Percentiles rank a stretch among this genome's conserved stretches.
Evolutionary conservation across 2,888 invertebrate genomes (phyloP).

Genomic region (Melanotus villosus): DNA sequence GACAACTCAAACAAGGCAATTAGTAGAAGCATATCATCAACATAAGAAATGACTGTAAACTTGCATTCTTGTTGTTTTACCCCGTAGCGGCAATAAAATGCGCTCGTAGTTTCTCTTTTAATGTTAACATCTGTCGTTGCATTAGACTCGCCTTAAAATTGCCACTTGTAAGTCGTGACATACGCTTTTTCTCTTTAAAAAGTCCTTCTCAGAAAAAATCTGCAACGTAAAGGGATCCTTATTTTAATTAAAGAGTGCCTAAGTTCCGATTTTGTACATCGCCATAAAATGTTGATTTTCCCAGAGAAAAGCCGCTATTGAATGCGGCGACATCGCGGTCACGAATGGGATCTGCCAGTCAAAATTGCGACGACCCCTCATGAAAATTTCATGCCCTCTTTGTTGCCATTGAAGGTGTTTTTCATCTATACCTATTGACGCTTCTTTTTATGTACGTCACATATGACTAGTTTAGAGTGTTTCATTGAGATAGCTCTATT

Average conservation of each 20-base stretch:
- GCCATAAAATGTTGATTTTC: conserved; percentile 33
- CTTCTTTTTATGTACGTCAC: conserved; percentile 36
- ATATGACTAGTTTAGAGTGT: conserved; percentile 20
- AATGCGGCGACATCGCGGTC: conserved; percentile 38
- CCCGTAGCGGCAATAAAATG: conserved; percentile 12
- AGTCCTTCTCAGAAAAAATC: background rate
- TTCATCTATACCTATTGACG: conserved; percentile 42
- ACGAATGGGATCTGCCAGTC: conserved; percentile 43
- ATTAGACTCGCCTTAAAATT: conserved; percentile 22
- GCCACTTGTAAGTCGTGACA: conserved; percentile 8
- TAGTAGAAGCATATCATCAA: conserved; percentile 15
- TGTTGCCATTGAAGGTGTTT: conserved; percentile 41
- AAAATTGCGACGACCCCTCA: conserved; percentile 44
- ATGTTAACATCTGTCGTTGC: conserved; percentile 11
- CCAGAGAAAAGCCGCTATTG: conserved; percentile 34
- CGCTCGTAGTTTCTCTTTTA: conserved; percentile 1
- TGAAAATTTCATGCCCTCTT: conserved; percentile 46
- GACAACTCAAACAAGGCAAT: conserved; percentile 1
- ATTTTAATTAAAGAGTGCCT: conserved; percentile 36
- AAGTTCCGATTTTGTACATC: conserved; percentile 8
- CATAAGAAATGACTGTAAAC: conserved; percentile 26
- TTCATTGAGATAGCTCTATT: conserved; percentile 15
- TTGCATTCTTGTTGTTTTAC: background rate
- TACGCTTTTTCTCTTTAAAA: background rate
- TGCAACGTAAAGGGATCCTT: conserved; percentile 14